Evolutionary conservation across 2,888 invertebrate genomes (phyloP).

Genomic region (Epirrhoe tristata): DNA sequence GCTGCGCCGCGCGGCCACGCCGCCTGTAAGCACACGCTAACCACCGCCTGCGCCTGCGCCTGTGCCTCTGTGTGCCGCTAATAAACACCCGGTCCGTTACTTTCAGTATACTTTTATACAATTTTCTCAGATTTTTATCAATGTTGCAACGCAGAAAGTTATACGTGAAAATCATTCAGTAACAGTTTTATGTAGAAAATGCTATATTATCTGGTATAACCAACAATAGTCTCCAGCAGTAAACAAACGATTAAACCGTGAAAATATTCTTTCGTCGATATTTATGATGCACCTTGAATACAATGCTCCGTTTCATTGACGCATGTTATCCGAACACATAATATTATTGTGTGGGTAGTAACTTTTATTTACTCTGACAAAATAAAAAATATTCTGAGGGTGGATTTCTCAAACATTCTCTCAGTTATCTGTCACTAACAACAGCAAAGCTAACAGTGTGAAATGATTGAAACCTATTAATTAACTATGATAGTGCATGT

Average conservation of each 20-base stretch:
- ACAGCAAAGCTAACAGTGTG: constrained; percentile 46
- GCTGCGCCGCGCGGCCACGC: constrained; percentile 83
- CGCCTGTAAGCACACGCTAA: constrained; percentile 84
- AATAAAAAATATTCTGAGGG: constrained; percentile 29
- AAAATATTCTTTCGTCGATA: background rate
- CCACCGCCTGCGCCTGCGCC: constrained; percentile 76
- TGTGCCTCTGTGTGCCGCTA: constrained; percentile 80
- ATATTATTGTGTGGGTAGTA: constrained; percentile 21
- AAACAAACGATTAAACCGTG: constrained; percentile 1
- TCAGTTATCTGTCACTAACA: constrained; percentile 49
- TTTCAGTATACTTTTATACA: constrained; percentile 52
- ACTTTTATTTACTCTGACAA: background rate
- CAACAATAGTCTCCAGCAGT: background rate
- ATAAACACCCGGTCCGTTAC: constrained; percentile 78
- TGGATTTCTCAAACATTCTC: constrained; percentile 27
- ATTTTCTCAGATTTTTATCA: constrained; percentile 9
- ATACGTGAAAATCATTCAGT: background rate
- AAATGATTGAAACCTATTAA: constrained; percentile 44
- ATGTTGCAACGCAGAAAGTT: background rate
- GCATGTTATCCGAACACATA: constrained; percentile 13
- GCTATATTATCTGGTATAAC: background rate
- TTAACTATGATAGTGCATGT: constrained; percentile 75
- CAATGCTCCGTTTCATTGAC: constrained; percentile 5
- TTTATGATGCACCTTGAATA: background rate
- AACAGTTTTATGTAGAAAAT: background rate